Base-by-base conservation (phyloP, 53 echinoderm and acorn worm species). In the Echinarachnius parma region DNA sequence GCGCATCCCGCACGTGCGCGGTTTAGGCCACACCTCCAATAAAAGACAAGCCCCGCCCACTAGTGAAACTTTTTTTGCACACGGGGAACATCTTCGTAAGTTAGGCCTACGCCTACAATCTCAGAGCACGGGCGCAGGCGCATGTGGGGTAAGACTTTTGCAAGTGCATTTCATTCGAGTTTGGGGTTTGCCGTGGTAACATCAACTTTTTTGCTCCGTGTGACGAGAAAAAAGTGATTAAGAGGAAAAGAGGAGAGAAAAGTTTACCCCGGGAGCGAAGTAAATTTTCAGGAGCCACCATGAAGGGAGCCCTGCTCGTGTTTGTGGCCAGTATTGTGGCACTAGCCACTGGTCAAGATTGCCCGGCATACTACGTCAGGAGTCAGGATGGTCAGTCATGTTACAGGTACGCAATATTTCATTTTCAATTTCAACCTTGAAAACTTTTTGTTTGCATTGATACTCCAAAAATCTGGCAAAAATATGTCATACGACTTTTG, bases 351-450 rank as follows among this genome's bases (percentile, higher is more conserved):
- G 74, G 56, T 13, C 74, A 72, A 72, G 74, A 72, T 16, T 72
- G 74, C 5, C 74, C 74, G 9, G 74, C 74, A 13, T 72, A 72
- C 42, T 72, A 72, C 44, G 74, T 72, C 14, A 35, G 74, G 15
- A 72, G 74, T 56, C 56, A 57, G 11, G 26, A 33, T 8, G 74
- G 74, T 26, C 27, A 37, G 28, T 72, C 74, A 72, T 72, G 74
- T 42, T 72, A 72, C 74, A 72, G 74, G 74, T 72, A 72, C 14
- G 68, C 29, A n/a, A n/a, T n/a, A n/a, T n/a, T n/a, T n/a, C n/a
- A n/a, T n/a, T n/a, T n/a, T n/a, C n/a, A n/a, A n/a, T n/a, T n/a
- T n/a, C n/a, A n/a, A n/a, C n/a, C n/a, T n/a, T n/a, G n/a, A n/a
- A n/a, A n/a, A n/a, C n/a, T n/a, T n/a, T n/a, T n/a, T n/a, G n/a